Percentiles rank a stretch among this genome's conserved stretches.
These are phyloP conservation scores for Vannuccia rotundouncinata DNA, from an alignment of 2,888 invertebrate species.

Conservation along the genomic window DNA sequence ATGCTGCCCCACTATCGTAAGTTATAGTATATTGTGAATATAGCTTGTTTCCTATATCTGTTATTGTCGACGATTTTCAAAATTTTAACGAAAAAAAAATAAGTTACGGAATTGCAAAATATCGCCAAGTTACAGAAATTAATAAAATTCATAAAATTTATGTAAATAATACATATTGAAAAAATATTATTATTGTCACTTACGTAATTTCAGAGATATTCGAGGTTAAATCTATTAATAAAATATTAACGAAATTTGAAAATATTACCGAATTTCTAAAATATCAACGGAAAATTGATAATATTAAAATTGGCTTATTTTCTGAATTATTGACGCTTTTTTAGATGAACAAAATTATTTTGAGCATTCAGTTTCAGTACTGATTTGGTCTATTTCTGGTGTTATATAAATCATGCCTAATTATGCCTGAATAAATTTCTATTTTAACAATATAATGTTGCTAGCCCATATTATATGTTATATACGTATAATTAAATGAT, in stretches of 20 bases:
- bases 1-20: no score
- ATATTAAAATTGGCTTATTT: not conserved
- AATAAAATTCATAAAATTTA: not conserved
- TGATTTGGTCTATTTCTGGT: constrained; percentile 13
- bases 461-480: not conserved
- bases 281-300: constrained; percentile 8
- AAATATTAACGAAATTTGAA: constrained; percentile 14
- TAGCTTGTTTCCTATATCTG: not conserved
- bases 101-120: constrained; percentile 12
- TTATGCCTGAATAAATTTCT: constrained; percentile 7
- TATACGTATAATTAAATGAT: constrained; percentile 6
- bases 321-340: not conserved
- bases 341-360: constrained; percentile 17
- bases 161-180: not conserved
- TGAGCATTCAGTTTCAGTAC: not conserved
- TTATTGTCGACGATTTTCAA: constrained; percentile 10
- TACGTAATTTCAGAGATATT: constrained; percentile 21
- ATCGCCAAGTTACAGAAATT: constrained; percentile 19
- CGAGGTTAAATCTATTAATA: not conserved
- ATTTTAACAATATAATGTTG: constrained; percentile 5
- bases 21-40: no score
- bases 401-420: constrained; percentile 14
- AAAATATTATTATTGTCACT: constrained; percentile 26
- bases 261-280: constrained; percentile 26
- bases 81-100: not conserved